Evolutionary conservation across 2,888 invertebrate species (phyloP), one percentile per base, ranked within the genome.

Genomic region (Iphiclides podalirius): DNA sequence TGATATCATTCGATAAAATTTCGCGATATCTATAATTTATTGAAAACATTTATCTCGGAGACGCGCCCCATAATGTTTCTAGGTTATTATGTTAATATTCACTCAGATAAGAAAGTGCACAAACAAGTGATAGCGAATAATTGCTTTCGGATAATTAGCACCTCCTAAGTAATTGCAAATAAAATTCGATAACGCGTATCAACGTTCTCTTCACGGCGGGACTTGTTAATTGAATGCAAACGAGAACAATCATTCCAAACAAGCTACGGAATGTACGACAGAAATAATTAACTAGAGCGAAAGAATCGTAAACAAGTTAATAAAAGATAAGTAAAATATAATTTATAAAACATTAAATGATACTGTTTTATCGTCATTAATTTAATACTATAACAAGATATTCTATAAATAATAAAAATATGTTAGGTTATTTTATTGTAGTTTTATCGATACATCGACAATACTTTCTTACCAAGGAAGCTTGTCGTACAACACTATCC

Each of bases 401-500:
- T n/a, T n/a, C n/a, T n/a, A n/a, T n/a, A n/a, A n/a, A n/a, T n/a
- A n/a, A n/a, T n/a, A n/a, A n/a, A n/a, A n/a, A n/a, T n/a, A n/a
- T n/a, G n/a, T n/a, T n/a, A n/a, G n/a, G n/a, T n/a, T n/a, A n/a
- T n/a, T n/a, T n/a, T n/a, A n/a, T n/a, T n/a, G n/a, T n/a, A n/a
- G n/a, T n/a, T n/a, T n/a, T n/a, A n/a, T n/a, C n/a, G n/a, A n/a
- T n/a, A n/a, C n/a, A n/a, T n/a, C n/a, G n/a, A n/a, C n/a, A n/a
- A n/a, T n/a, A n/a, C n/a, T n/a, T n/a, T n/a, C n/a, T n/a, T n/a
- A n/a, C n/a, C n/a, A n/a, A n/a, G n/a, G n/a, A n/a, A n/a, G n/a
- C n/a, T n/a, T n/a, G n/a, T n/a, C n/a, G 50, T 20, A n/a, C 67
- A 61, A 46, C 67, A 47, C 63, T 70, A 62, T 28, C 40, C 55